Evolutionary conservation across 2,797 vertebrate genomes (phyloP).

Genomic region (Sebastes iracundus): DNA sequence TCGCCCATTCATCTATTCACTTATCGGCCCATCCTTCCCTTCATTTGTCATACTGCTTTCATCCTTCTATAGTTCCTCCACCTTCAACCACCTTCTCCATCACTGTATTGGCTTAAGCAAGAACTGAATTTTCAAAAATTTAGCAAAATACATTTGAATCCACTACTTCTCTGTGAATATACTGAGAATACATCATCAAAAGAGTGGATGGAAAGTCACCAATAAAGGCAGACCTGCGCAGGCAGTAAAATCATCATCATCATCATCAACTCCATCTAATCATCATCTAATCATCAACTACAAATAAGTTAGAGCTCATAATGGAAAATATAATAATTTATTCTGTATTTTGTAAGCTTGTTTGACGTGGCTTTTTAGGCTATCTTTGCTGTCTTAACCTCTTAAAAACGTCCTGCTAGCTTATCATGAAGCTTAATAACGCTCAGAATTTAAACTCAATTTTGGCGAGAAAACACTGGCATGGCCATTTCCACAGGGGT

Average conservation of each 20-base stretch:
- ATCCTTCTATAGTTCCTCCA: background rate
- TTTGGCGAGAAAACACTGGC: too few species aligned
- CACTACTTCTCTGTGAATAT: background rate
- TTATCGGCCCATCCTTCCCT: background rate
- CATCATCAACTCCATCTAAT: too few species aligned
- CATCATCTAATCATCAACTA: too few species aligned
- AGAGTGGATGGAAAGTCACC: background rate
- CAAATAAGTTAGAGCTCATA: background rate
- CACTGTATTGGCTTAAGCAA: background rate
- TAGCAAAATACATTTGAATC: background rate
- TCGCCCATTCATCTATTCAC: background rate
- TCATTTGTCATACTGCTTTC: background rate
- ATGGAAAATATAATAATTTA: background rate
- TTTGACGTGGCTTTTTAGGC: background rate
- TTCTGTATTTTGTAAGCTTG: background rate
- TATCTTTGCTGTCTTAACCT: background rate
- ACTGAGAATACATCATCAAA: background rate
- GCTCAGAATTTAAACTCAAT: rapidly evolving
- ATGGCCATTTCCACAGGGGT: too few species aligned
- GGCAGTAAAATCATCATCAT: too few species aligned
- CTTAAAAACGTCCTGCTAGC: too few species aligned
- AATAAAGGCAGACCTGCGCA: background rate
- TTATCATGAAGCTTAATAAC: too few species aligned
- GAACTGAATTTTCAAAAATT: background rate
- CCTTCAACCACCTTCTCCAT: background rate